Evolutionary conservation across 2,888 invertebrate species (phyloP).

Genomic region (Nomada ferruginata): DNA sequence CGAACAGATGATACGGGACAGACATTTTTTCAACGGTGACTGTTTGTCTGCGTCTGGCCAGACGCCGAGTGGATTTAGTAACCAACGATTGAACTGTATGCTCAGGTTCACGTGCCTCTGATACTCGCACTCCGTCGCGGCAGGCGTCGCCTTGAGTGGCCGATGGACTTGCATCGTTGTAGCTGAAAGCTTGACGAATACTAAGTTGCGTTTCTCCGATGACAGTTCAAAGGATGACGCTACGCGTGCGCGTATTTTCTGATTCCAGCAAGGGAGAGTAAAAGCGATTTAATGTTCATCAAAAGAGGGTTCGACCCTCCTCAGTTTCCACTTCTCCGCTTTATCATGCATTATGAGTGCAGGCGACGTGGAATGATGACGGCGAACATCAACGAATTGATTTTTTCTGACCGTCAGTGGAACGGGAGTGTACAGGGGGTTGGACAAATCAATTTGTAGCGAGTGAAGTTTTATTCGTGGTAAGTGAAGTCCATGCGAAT

Average conservation of each 20-base stretch:
- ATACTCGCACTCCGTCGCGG: neutral
- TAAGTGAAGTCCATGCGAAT: no score
- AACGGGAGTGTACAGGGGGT: neutral
- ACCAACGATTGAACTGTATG: slow-evolving; percentile 73
- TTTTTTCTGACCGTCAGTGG: neutral
- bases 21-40: slow-evolving; percentile 23
- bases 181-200: neutral
- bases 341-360: neutral
- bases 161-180: slow-evolving; percentile 13
- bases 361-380: neutral
- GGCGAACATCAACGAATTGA: slow-evolving; percentile 1
- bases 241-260: slow-evolving; percentile 37
- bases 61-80: slow-evolving; percentile 72
- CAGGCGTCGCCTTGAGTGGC: rapidly evolving
- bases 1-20: slow-evolving; percentile 9
- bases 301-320: neutral
- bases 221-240: no score
- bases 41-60: slow-evolving; percentile 65
- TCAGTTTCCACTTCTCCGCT: neutral
- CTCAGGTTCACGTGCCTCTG: slow-evolving; percentile 58
- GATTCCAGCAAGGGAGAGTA: neutral
- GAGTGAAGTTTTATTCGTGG: no score
- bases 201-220: neutral
- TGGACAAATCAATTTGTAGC: neutral
- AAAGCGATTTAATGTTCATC: neutral